A percentile compares a stretch with the other conserved stretches of the same genome.
These are phyloP conservation scores for Lepidotrigona ventralis DNA, from an alignment of 1,140 invertebrate species.

Conservation along the genomic window DNA sequence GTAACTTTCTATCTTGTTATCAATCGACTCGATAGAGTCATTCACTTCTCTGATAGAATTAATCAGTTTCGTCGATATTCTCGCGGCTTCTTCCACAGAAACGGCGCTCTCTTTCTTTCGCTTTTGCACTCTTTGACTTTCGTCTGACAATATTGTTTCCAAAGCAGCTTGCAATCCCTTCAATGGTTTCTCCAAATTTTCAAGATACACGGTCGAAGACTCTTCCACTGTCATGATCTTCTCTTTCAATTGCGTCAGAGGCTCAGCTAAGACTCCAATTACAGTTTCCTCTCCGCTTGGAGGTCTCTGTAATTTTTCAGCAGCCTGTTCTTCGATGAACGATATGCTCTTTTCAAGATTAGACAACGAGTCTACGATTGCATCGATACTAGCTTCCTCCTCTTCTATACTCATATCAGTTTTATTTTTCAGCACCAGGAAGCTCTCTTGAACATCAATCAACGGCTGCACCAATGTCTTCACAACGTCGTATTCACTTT, in stretches of 20 bases:
- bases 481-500: conserved; percentile 37
- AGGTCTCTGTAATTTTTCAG: neutral
- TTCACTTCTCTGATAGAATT: conserved; percentile 43
- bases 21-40: conserved; percentile 44
- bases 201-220: conserved; percentile 45
- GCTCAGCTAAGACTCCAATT: conserved; percentile 26
- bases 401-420: conserved; percentile 9
- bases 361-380: conserved; percentile 56
- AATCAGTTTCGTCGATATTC: conserved; percentile 43
- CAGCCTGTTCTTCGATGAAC: conserved; percentile 69
- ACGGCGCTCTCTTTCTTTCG: neutral
- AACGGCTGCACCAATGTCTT: conserved; percentile 57
- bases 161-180: conserved; percentile 31
- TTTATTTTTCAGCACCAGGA: conserved; percentile 52
- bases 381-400: conserved; percentile 47
- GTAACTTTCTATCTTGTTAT: conserved; percentile 40
- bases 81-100: conserved; percentile 6
- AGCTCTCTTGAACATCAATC: conserved; percentile 58
- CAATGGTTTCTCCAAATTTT: conserved; percentile 53
- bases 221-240: conserved; percentile 52
- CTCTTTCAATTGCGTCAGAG: conserved; percentile 49
- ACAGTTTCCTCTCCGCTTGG: conserved; percentile 31
- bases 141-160: conserved; percentile 5
- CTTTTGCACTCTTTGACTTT: neutral
- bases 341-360: conserved; percentile 66